These are phyloP conservation scores for Athalia rosae DNA, from an alignment of 2,888 invertebrate genomes.

Conservation along the genomic window DNA sequence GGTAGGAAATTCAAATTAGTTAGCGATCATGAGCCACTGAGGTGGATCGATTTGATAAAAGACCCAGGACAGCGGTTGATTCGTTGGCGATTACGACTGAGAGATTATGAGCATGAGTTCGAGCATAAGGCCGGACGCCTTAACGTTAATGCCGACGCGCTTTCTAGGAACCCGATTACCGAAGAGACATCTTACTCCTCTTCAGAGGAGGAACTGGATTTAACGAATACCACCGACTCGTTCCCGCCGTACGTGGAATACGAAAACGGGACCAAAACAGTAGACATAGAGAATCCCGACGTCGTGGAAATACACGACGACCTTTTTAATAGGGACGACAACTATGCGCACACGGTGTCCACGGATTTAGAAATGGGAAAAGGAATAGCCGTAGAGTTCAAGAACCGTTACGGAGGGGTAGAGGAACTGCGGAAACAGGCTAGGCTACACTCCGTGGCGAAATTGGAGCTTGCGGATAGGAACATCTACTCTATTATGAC, in stretches of 20 bases:
- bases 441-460: not conserved
- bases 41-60: not conserved
- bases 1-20: not conserved
- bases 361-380: not conserved
- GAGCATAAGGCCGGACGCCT: not conserved
- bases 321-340: too few relatives aligned
- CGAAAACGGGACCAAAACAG: not conserved
- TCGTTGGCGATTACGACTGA: not conserved
- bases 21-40: constrained; percentile 6
- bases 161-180: not conserved
- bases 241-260: not conserved
- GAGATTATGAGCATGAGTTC: not conserved
- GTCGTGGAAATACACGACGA: not conserved
- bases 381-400: not conserved
- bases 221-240: too few relatives aligned
- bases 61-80: constrained; percentile 9
- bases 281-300: not conserved
- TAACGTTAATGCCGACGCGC: not conserved
- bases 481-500: constrained; percentile 4
- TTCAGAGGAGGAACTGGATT: not conserved
- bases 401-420: not conserved
- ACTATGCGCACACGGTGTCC: not conserved
- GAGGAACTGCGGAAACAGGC: not conserved
- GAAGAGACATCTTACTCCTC: not conserved
- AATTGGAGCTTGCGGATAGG: not conserved